Evolutionary conservation across 1,140 invertebrate species (phyloP).

Genomic region (Drosophila sechellia): DNA sequence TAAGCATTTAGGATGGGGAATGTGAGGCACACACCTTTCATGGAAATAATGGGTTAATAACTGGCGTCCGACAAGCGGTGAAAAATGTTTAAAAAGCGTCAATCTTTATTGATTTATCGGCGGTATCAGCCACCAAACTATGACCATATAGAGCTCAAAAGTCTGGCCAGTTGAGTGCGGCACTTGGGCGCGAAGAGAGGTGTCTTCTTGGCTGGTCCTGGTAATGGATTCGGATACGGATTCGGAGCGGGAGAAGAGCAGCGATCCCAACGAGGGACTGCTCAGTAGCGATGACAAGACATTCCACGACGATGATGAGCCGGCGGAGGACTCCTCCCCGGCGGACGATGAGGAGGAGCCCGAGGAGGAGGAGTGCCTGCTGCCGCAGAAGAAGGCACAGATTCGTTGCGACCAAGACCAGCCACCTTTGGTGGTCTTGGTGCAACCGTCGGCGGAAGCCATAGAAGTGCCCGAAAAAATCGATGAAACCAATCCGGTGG

Average conservation of each 20-base stretch:
- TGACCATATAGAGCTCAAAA: constrained; percentile 42
- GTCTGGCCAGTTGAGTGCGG: constrained; percentile 41
- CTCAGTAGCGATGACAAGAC: constrained; percentile 73
- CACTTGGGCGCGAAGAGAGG: constrained; percentile 32
- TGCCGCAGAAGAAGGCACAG: constrained; percentile 31
- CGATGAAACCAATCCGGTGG: constrained; percentile 35
- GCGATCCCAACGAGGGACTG: constrained; percentile 73
- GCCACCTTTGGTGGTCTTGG: constrained; percentile 31
- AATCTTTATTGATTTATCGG: constrained; percentile 80
- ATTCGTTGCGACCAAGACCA: not conserved
- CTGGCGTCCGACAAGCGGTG: not conserved
- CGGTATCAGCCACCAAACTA: constrained; percentile 3
- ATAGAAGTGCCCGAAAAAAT: constrained; percentile 51
- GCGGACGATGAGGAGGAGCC: constrained; percentile 37
- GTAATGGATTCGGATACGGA: constrained; percentile 58
- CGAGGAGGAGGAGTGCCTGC: constrained; percentile 34
- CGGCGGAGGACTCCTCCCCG: constrained; percentile 52
- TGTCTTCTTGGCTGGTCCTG: not conserved
- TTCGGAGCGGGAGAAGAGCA: constrained; percentile 70
- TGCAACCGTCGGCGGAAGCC: constrained; percentile 55
- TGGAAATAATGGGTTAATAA: not conserved
- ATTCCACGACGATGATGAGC: constrained; percentile 58
- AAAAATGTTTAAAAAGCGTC: constrained; percentile 25
- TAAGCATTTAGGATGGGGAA: not conserved
- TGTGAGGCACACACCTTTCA: not conserved